These are phyloP conservation scores for Anaspis maculata DNA, from an alignment of 2,888 invertebrate genomes.

Conservation along the genomic window DNA sequence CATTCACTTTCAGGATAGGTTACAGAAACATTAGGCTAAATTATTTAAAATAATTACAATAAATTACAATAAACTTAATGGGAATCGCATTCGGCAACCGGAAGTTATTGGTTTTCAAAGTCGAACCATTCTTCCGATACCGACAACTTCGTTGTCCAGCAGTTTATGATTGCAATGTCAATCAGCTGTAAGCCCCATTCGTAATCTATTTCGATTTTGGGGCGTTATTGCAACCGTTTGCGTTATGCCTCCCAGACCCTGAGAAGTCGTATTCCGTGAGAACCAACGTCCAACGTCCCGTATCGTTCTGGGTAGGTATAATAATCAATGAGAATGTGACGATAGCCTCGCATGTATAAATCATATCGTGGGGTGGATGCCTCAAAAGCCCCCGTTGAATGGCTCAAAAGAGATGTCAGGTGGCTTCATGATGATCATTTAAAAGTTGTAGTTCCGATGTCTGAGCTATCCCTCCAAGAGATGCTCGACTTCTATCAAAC, in stretches of 20 bases:
- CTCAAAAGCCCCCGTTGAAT: neutral
- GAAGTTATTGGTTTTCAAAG: no score
- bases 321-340: conserved; percentile 1
- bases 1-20: no score
- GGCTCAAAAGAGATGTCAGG: neutral
- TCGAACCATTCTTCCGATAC: no score
- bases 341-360: neutral
- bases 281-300: no score
- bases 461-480: neutral
- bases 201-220: conserved; percentile 3
- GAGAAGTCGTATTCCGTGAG: neutral
- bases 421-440: neutral
- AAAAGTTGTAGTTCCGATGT: neutral
- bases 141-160: no score
- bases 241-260: neutral
- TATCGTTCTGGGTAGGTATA: conserved; percentile 1
- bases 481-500: neutral
- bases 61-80: no score
- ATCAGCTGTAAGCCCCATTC: neutral
- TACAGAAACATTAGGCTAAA: no score
- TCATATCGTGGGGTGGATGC: neutral
- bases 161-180: neutral
- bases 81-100: no score
- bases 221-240: neutral
- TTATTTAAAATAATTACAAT: no score